These are phyloP conservation scores for Ooceraea biroi DNA, from an alignment of 1,140 invertebrate genomes.

Conservation along the genomic window DNA sequence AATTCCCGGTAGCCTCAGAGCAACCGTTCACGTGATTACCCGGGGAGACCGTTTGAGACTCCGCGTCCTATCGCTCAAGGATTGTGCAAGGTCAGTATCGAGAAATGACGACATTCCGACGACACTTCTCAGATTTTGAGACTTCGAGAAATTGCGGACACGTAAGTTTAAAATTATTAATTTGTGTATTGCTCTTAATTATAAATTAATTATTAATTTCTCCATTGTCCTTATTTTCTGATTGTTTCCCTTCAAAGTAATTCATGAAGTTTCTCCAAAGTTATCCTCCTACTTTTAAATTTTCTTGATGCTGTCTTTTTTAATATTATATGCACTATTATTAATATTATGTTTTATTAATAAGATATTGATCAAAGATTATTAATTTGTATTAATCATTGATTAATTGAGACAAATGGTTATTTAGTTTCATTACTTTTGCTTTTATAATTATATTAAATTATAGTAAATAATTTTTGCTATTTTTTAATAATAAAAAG, in stretches of 20 bases:
- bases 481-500: too few relatives aligned
- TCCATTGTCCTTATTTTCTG: too few relatives aligned
- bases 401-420: too few relatives aligned
- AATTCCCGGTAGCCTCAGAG: constrained; percentile 36
- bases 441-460: too few relatives aligned
- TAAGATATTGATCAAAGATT: too few relatives aligned
- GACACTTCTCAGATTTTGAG: too few relatives aligned
- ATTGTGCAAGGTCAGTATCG: constrained; percentile 67
- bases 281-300: background rate
- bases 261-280: background rate
- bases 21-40: background rate
- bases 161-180: background rate
- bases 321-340: background rate
- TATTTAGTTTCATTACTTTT: too few relatives aligned
- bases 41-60: background rate
- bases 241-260: too few relatives aligned
- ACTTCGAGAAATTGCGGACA: background rate
- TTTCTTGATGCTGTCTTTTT: background rate
- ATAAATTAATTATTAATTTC: too few relatives aligned
- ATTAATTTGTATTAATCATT: too few relatives aligned
- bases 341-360: too few relatives aligned
- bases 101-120: constrained; percentile 19
- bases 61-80: background rate
- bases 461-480: too few relatives aligned
- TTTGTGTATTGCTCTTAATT: background rate